These are phyloP conservation scores for Zeus faber DNA, from an alignment of 2,113 vertebrate species.

Conservation along the genomic window DNA sequence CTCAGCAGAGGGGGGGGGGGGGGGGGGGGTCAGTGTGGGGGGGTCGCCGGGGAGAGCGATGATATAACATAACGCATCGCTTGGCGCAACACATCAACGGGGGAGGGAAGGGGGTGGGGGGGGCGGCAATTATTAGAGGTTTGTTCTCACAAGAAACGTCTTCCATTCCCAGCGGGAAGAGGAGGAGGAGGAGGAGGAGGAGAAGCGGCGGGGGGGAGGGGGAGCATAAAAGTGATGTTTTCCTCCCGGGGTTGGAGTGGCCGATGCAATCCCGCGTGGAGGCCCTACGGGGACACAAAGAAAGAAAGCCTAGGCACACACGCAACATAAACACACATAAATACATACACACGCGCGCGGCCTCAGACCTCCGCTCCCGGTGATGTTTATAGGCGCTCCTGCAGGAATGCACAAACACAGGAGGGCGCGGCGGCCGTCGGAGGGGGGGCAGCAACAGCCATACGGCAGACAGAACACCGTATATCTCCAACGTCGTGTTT, in stretches of 20 bases:
- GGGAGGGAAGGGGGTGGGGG: too few relatives aligned
- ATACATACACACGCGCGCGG: slow-evolving; percentile 15
- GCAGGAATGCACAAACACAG: slow-evolving; percentile 18
- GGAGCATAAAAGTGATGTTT: slow-evolving; percentile 44
- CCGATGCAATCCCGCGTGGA: not conserved
- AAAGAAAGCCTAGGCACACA: slow-evolving; percentile 7
- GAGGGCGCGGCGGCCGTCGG: too few relatives aligned
- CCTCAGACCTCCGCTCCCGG: slow-evolving; percentile 10
- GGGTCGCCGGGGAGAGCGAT: slow-evolving; percentile 53
- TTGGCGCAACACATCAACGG: slow-evolving; percentile 62
- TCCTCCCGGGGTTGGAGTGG: slow-evolving; percentile 22
- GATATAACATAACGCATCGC: slow-evolving; percentile 70
- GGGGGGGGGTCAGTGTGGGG: slow-evolving; percentile 45
- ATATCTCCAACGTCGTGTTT: slow-evolving; percentile 43
- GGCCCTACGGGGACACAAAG: slow-evolving; percentile 30
- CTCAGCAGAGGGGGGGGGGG: slow-evolving; percentile 43
- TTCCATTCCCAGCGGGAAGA: slow-evolving; percentile 51
- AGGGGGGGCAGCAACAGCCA: too few relatives aligned
- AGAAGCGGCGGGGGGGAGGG: slow-evolving; percentile 22
- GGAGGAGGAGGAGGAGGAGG: slow-evolving; percentile 30
- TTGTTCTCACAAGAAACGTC: slow-evolving; percentile 67
- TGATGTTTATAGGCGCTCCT: not conserved
- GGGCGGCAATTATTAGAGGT: too few relatives aligned
- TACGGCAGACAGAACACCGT: slow-evolving; percentile 12
- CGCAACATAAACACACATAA: slow-evolving; percentile 2